phyloP scores from a whole-genome alignment of 2,888 invertebrate genomes.

The Zele albiditarsus region DNA sequence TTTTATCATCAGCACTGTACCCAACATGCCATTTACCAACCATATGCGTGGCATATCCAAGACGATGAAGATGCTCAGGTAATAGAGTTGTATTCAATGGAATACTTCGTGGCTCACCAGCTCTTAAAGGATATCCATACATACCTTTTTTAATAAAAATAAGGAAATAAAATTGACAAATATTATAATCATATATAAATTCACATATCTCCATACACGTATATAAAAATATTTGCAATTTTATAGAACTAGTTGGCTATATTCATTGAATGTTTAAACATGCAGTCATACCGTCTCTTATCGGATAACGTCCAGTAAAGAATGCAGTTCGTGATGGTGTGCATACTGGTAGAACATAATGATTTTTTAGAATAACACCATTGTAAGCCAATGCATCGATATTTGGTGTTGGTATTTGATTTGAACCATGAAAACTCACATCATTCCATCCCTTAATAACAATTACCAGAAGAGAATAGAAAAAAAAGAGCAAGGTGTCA shows the following conservation, averaged over 20 bases:
- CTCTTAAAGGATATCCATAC: constrained; percentile 74
- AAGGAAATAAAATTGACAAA: neutral
- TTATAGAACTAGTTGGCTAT: constrained; percentile 2
- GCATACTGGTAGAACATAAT: constrained; percentile 89
- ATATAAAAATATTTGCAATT: neutral
- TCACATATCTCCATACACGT: neutral
- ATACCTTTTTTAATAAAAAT: constrained; percentile 69
- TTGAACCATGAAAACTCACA: constrained; percentile 89
- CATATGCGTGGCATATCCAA: constrained; percentile 75
- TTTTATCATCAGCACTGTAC: constrained; percentile 75
- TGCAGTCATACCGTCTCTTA: constrained; percentile 75
- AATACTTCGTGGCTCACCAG: constrained; percentile 74
- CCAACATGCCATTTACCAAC: constrained; percentile 78
- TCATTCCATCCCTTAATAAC: constrained; percentile 87
- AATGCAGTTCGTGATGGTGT: constrained; percentile 89
- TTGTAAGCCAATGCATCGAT: constrained; percentile 89
- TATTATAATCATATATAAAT: neutral
- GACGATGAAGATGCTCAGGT: constrained; percentile 73
- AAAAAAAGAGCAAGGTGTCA: constrained; percentile 3
- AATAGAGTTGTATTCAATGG: constrained; percentile 74
- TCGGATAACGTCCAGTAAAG: constrained; percentile 89
- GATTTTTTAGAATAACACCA: constrained; percentile 87
- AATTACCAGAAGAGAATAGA: too few species aligned
- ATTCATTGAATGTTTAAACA: neutral
- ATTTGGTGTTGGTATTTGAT: constrained; percentile 91